These are phyloP conservation scores for Harpegnathos saltator DNA, from an alignment of 1,140 invertebrate species.

Conservation along the genomic window DNA sequence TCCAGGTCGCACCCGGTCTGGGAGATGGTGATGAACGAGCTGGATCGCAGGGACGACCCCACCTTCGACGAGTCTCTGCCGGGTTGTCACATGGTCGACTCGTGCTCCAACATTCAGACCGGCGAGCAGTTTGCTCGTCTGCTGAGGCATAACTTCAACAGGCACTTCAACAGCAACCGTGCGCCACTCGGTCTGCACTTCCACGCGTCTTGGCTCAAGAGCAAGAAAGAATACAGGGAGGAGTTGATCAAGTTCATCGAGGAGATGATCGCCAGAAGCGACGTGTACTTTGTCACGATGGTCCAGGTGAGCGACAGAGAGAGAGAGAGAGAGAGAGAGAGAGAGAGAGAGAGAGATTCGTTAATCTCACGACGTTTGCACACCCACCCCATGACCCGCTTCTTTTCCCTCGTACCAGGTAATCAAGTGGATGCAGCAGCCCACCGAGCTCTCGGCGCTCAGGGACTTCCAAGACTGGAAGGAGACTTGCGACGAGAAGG, in stretches of 20 bases:
- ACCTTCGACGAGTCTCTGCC: slow-evolving; percentile 96
- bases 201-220: slow-evolving; percentile 98
- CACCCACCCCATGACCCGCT: too few relatives aligned
- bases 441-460: slow-evolving; percentile 94
- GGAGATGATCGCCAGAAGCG: slow-evolving; percentile 95
- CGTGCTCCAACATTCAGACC: slow-evolving; percentile 95
- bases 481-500: slow-evolving; percentile 97
- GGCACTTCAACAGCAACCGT: slow-evolving; percentile 96
- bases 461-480: slow-evolving; percentile 98
- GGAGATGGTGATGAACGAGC: slow-evolving; percentile 98
- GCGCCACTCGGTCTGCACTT: slow-evolving; percentile 97
- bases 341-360: neutral
- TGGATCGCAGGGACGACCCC: slow-evolving; percentile 96
- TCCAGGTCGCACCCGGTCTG: slow-evolving; percentile 96
- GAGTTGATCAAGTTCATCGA: slow-evolving; percentile 97
- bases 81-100: slow-evolving; percentile 97
- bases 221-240: slow-evolving; percentile 96
- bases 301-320: slow-evolving; percentile 92
- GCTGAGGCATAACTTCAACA: slow-evolving; percentile 96
- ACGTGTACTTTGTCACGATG: slow-evolving; percentile 98
- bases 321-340: too few relatives aligned
- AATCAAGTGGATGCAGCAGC: slow-evolving; percentile 99
- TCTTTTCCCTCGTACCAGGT: slow-evolving; percentile 86
- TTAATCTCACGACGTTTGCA: too few relatives aligned
- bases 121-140: slow-evolving; percentile 95